Conservation (phyloP, 2,113 vertebrate species). For the Onychostruthus taczanowskii region DNA sequence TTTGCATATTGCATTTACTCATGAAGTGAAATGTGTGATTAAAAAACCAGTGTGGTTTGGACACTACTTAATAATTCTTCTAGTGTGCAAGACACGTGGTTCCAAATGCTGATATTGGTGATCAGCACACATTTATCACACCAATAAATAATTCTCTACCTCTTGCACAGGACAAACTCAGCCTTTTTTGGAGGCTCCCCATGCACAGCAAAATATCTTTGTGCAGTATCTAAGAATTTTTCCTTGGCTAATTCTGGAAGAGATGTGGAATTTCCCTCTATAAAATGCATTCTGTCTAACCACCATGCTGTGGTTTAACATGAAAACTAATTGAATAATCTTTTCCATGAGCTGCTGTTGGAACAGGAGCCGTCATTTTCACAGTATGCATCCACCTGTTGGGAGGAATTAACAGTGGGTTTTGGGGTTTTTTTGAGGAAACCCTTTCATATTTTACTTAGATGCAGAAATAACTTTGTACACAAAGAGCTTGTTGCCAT, state of each 20-base stretch:
- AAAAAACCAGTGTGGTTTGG: background rate
- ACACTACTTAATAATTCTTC: background rate
- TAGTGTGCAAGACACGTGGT: fast-evolving
- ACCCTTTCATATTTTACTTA: background rate
- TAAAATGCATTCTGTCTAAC: background rate
- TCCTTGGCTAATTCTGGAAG: background rate
- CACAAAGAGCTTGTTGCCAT: background rate
- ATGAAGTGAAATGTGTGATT: background rate
- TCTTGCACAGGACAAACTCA: background rate
- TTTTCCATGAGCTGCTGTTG: background rate
- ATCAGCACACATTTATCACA: background rate
- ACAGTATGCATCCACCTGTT: background rate
- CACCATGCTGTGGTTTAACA: background rate
- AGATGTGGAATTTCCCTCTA: background rate
- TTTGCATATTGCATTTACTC: background rate
- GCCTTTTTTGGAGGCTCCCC: background rate
- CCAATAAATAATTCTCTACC: background rate
- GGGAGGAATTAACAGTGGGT: background rate
- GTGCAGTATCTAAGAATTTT: background rate
- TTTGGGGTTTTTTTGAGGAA: background rate
- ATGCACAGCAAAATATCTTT: background rate
- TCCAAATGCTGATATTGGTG: background rate
- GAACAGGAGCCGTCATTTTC: background rate
- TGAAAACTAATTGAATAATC: background rate
- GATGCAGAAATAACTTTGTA: background rate